Conservation (phyloP, 2,888 invertebrate species). For the Prenolepis imparis region DNA sequence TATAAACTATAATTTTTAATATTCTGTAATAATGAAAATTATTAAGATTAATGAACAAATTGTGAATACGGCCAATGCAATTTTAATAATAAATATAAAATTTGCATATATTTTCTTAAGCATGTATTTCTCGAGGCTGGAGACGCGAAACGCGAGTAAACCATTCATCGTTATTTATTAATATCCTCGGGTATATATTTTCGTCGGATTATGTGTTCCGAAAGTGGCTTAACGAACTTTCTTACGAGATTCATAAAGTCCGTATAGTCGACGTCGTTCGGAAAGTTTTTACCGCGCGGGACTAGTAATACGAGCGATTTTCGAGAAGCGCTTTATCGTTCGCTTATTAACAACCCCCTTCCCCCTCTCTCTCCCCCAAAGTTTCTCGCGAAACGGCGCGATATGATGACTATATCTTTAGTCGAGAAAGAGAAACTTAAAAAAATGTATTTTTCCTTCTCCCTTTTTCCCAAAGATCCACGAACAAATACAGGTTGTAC, state of each 20-base stretch:
- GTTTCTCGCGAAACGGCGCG: background rate
- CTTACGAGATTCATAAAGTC: slow-evolving; percentile 58
- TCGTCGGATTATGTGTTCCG: slow-evolving; percentile 33
- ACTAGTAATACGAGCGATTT: slow-evolving; percentile 12
- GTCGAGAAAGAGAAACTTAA: background rate
- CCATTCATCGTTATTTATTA: slow-evolving; percentile 30
- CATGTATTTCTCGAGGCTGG: no score
- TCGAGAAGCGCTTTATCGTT: slow-evolving; percentile 34
- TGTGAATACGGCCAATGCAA: background rate
- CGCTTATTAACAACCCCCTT: slow-evolving; percentile 53
- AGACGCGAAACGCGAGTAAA: background rate
- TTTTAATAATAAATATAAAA: background rate
- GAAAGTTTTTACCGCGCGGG: slow-evolving; percentile 49
- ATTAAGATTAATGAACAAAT: background rate
- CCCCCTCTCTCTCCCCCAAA: background rate
- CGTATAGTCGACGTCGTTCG: slow-evolving; percentile 23
- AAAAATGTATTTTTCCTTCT: background rate
- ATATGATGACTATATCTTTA: background rate
- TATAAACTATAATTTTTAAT: background rate
- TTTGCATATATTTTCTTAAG: background rate
- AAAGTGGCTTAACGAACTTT: slow-evolving; percentile 46
- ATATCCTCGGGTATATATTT: slow-evolving; percentile 23
- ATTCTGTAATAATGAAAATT: background rate
- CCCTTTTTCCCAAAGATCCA: slow-evolving; percentile 7
- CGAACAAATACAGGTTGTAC: no score